A percentile compares a stretch with the other conserved stretches of the same genome.
phyloP scores from a whole-genome alignment of 2,888 invertebrate genomes.

The Invenusta paracnida region DNA sequence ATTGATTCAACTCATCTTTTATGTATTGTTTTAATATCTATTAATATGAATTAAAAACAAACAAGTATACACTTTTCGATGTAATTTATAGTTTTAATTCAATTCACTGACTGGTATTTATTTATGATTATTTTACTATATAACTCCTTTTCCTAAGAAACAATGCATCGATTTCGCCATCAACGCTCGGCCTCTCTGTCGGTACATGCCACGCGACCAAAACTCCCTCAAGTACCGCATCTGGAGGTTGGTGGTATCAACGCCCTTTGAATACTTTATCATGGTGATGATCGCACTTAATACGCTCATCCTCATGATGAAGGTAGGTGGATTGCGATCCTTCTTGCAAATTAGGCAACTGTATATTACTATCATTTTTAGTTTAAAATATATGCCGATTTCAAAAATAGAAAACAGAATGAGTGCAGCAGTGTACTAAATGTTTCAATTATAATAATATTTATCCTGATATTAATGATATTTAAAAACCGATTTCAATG shows the following conservation, averaged over 20 bases:
- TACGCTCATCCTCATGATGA: constrained; percentile 99
- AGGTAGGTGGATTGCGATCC: constrained; percentile 66
- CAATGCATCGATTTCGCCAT: constrained; percentile 99
- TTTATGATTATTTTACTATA: too few species aligned
- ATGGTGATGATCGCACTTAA: constrained; percentile 99
- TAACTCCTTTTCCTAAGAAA: constrained; percentile 73
- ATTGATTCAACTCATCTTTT: too few species aligned
- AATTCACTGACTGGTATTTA: too few species aligned
- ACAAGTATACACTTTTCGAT: too few species aligned
- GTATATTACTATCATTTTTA: neutral
- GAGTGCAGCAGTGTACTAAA: neutral
- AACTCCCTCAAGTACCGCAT: constrained; percentile 96
- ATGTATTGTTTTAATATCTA: too few species aligned
- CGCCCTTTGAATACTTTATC: constrained; percentile 99
- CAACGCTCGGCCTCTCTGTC: constrained; percentile 91
- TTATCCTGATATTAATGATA: neutral
- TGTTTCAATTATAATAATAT: neutral
- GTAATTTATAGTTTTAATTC: too few species aligned
- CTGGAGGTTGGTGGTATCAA: constrained; percentile 95
- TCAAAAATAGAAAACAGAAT: neutral
- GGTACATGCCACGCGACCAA: constrained; percentile 93
- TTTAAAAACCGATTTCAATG: too few species aligned
- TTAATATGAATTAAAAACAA: too few species aligned
- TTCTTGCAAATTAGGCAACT: neutral
- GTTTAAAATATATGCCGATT: neutral